Conservation (phyloP, 1,140 invertebrate genomes). For the Drosophila nikananu region DNA sequence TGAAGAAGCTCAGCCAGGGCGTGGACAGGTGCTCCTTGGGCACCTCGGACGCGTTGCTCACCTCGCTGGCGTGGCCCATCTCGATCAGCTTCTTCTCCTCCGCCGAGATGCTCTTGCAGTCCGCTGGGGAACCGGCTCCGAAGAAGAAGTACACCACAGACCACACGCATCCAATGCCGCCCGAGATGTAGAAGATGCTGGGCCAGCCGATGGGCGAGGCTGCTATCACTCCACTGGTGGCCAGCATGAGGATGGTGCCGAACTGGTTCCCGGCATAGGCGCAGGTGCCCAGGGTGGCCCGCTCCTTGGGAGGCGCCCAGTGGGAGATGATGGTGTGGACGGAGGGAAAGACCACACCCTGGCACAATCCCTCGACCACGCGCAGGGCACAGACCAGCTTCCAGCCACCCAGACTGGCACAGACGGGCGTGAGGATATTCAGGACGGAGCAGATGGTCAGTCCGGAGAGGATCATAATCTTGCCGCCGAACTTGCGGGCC, state of each 20-base stretch:
- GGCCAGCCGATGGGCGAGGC: constrained; percentile 90
- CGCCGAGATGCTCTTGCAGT: constrained; percentile 87
- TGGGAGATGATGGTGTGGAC: constrained; percentile 92
- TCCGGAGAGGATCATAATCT: constrained; percentile 87
- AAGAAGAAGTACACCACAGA: constrained; percentile 88
- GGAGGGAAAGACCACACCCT: constrained; percentile 92
- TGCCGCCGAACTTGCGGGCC: constrained; percentile 89
- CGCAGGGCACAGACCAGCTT: constrained; percentile 87
- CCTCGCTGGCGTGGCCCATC: constrained; percentile 48
- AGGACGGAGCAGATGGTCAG: constrained; percentile 86
- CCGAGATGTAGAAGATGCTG: constrained; percentile 92
- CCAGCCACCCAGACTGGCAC: constrained; percentile 86
- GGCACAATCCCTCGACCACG: constrained; percentile 91
- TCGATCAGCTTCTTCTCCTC: constrained; percentile 89
- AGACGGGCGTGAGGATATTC: constrained; percentile 85
- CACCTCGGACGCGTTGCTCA: constrained; percentile 15
- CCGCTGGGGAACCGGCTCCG: constrained; percentile 89
- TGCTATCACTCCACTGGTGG: constrained; percentile 89
- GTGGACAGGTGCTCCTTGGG: constrained; percentile 53
- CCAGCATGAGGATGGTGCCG: constrained; percentile 90
- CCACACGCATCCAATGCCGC: constrained; percentile 88
- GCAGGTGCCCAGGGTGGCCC: constrained; percentile 87
- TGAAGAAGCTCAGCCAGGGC: constrained; percentile 92
- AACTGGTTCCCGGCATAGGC: constrained; percentile 89
- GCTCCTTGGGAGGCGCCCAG: constrained; percentile 89